phyloP scores from a whole-genome alignment of 2,888 invertebrate genomes.

The Lampropteryx suffumata region DNA sequence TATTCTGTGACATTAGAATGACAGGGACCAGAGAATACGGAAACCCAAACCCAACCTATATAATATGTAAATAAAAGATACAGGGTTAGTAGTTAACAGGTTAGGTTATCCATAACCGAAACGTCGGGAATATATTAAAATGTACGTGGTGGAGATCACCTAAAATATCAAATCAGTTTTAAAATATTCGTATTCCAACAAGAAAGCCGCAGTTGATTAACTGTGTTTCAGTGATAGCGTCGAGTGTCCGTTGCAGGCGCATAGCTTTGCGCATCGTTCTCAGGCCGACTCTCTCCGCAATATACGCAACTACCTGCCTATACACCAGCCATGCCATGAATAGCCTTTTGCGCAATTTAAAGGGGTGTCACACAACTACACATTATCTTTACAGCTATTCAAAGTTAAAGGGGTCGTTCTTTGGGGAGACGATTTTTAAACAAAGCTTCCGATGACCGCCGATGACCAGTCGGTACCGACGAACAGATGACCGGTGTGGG shows the following conservation, averaged over 20 bases:
- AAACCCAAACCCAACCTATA: too few species aligned
- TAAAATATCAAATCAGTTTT: not conserved
- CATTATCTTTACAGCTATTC: constrained; percentile 61
- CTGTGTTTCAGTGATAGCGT: constrained; percentile 29
- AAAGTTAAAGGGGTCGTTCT: constrained; percentile 65
- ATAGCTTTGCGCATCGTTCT: constrained; percentile 30
- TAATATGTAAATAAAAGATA: too few species aligned
- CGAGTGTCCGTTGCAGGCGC: constrained; percentile 27
- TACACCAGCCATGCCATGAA: constrained; percentile 42
- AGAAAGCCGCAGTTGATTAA: constrained; percentile 20
- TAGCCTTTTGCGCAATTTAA: constrained; percentile 60
- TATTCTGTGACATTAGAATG: too few species aligned
- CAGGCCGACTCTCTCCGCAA: constrained; percentile 30
- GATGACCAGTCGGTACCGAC: constrained; percentile 67
- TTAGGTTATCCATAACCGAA: too few species aligned
- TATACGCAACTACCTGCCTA: constrained; percentile 26
- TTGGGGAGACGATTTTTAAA: constrained; percentile 63
- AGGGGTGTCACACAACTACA: constrained; percentile 64
- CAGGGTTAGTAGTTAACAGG: too few species aligned
- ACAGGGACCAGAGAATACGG: too few species aligned
- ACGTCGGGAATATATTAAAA: too few species aligned
- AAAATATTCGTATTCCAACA: constrained; percentile 3
- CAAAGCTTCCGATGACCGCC: constrained; percentile 74
- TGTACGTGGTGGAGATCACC: too few species aligned
- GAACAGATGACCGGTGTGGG: constrained; percentile 76